Base-by-base conservation (phyloP, 1,140 invertebrate genomes). In the Antheraea mylitta region DNA sequence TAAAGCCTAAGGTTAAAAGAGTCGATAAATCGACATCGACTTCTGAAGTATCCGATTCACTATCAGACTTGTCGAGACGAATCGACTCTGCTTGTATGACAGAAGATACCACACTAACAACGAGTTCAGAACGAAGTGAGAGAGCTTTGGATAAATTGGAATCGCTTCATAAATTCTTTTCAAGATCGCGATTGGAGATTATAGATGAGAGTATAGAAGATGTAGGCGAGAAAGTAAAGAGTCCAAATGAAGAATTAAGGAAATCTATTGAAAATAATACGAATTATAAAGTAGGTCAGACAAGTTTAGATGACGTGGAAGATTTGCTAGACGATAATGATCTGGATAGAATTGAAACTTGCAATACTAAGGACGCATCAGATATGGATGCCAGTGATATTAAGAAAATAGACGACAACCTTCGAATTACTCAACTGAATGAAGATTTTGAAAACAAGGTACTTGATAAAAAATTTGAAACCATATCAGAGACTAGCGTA, bases 161-260 rank as follows among this genome's bases (percentile, higher is more conserved):
- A 64, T 91, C 87, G 0, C 66, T 92, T 30, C 86, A 89, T 19
- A 80, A 80, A 71, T 92, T 92, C 72, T 92, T 92, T 48, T 90
- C 87, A 0, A 85, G 80, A 71, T 90, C 88, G 2, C 76, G 90
- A 48, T 71, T 92, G 18, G 90, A 90, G 73, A 92, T 92, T 3
- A 92, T 92, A 8, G 87, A 90, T 60, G 90, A 92, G 53, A 88
- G 78, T 53, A 67, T 86, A 53, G 89, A 92, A 71, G 88, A 90
- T 13, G 82, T 85, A 16, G 45, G 45, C 7, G 81, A 83, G 22
- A 87, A 75, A 73, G n/a, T 76, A 1, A 88, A 76, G 70, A 83
- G 76, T 73, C 78, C 80, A 7, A 88, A 84, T 62, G 71, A 68
- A 18, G 16, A 53, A 36, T 19, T 61, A n/a, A 30, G 58, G 3